Evolutionary conservation across 2,797 vertebrate genomes (phyloP), one percentile per base, ranked within the genome.

Genomic region (Smutsia temminckii): DNA sequence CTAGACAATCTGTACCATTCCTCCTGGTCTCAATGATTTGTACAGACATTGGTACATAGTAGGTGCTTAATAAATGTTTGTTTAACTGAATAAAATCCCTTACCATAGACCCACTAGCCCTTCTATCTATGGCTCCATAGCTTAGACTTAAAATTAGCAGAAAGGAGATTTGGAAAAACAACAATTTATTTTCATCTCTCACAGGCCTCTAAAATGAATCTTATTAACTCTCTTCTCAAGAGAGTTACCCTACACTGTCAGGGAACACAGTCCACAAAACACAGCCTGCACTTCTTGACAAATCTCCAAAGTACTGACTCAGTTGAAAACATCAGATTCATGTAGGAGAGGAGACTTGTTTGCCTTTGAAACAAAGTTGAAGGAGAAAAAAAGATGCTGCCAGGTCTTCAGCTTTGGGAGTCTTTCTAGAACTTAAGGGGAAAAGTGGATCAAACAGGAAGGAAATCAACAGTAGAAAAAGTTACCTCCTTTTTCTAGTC

Each of bases 391-490:
- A 90, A 72, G 42, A 42, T 8, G 13, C 25, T 87, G 34, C 37
- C 29, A 72, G 42, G 71, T 18, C 42, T 75, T 86, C 61, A 64
- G 83, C 51, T 71, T 59, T 72, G 53, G 66, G 49, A 93, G 46
- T 79, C 64, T 94, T 94, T 94, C 89, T 85, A 89, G 79, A 96
- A 85, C 51, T 64, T 87, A 42, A 85, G 57, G 84, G 64, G 29
- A 66, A 93, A 89, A 80, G 72, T 84, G 46, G 86, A 89, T 95
- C 72, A 93, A 95, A 87, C 25, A 89, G 75, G 61, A 79, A 63
- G 74, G 77, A 95, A 96, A 95, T 95, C 69, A 93, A 85, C 46
- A 96, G 66, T n/a, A 72, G 72, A 90, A 83, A 85, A 80, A 96
- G 61, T 71, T 64, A 90, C 42, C 71, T 93, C 77, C 68, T 90